A percentile compares a stretch with the other conserved stretches of the same genome.
Evolutionary conservation across 1,140 invertebrate species (phyloP).

Genomic region (Drosophila cardini): DNA sequence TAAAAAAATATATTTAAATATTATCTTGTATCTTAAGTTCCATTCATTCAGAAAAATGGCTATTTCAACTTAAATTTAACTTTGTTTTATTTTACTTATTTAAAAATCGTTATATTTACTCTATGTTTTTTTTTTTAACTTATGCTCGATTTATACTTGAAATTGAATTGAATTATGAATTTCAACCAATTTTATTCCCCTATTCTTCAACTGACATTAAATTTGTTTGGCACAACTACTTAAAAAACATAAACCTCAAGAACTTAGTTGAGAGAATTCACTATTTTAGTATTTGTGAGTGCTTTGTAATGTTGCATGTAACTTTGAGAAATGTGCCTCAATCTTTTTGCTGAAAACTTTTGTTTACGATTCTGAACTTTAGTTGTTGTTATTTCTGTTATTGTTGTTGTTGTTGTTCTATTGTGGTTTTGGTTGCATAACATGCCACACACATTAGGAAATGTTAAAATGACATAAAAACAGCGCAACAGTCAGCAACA

Average conservation of each 20-base stretch:
- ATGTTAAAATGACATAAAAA: constrained; percentile 80
- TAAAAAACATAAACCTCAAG: constrained; percentile 34
- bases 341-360: constrained; percentile 54
- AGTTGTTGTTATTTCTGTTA: constrained; percentile 12
- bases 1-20: too few species aligned
- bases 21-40: too few species aligned
- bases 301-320: constrained; percentile 66
- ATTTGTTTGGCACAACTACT: constrained; percentile 50
- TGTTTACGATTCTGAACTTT: constrained; percentile 15
- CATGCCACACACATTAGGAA: constrained; percentile 77
- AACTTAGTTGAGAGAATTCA: constrained; percentile 55
- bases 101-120: too few species aligned
- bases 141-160: not conserved
- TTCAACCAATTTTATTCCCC: constrained; percentile 14
- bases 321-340: constrained; percentile 46
- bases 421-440: constrained; percentile 59
- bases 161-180: not conserved
- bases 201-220: constrained; percentile 67
- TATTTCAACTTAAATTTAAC: too few species aligned
- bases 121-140: too few species aligned
- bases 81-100: not conserved
- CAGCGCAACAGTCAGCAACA: constrained; percentile 71
- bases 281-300: constrained; percentile 44
- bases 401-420: constrained; percentile 31
- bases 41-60: too few species aligned